Evolutionary conservation across 1,140 invertebrate species (phyloP).

Genomic region (Notospermus geniculatus): DNA sequence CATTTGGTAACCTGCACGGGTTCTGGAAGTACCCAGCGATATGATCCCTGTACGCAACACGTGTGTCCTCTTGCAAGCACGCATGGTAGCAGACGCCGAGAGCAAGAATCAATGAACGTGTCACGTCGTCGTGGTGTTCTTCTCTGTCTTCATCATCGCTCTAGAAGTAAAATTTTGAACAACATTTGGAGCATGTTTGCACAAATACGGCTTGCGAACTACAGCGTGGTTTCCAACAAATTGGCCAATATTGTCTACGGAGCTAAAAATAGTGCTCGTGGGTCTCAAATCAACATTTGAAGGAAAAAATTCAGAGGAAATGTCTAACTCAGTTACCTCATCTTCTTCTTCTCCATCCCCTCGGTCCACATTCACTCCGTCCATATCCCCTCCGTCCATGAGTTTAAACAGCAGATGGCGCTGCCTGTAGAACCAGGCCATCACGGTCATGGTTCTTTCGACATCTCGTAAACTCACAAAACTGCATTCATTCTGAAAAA

Average conservation of each 20-base stretch:
- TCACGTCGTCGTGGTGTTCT: constrained; percentile 2
- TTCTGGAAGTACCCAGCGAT: constrained; percentile 19
- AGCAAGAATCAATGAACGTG: constrained; percentile 29
- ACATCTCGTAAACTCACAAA: constrained; percentile 53
- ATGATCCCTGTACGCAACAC: constrained; percentile 21
- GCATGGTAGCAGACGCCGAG: constrained; percentile 37
- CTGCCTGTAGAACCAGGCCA: constrained; percentile 39
- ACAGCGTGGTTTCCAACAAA: constrained; percentile 7
- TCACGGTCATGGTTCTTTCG: constrained; percentile 39
- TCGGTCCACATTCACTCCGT: constrained; percentile 16
- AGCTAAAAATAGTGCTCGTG: too few relatives aligned
- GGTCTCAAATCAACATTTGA: too few relatives aligned
- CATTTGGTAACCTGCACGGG: constrained; percentile 11
- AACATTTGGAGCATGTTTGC: constrained; percentile 10
- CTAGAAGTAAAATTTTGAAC: too few relatives aligned
- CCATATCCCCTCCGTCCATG: constrained; percentile 15
- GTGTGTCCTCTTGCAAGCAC: constrained; percentile 18
- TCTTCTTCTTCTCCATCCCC: constrained; percentile 13
- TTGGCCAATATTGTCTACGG: too few relatives aligned
- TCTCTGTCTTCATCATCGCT: constrained; percentile 2
- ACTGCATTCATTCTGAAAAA: constrained; percentile 49
- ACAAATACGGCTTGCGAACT: background rate
- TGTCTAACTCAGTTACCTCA: too few relatives aligned
- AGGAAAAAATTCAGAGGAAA: too few relatives aligned
- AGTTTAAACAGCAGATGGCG: constrained; percentile 18